Base-by-base conservation (phyloP, 1,140 invertebrate species). In the Adelges cooleyi region DNA sequence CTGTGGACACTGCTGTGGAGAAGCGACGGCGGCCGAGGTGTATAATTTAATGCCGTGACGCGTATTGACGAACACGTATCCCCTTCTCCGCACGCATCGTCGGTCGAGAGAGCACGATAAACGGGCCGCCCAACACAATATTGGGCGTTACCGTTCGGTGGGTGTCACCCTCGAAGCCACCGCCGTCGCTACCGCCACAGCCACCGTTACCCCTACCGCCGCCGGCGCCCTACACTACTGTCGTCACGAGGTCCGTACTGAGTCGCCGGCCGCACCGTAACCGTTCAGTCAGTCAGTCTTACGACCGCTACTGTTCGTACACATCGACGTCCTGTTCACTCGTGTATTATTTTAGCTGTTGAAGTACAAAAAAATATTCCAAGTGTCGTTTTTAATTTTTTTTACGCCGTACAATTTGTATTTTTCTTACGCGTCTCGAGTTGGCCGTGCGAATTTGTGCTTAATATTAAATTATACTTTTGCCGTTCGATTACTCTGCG, bases 111-210 rank as follows among this genome's bases (percentile, higher is more conserved):
- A n/a, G n/a, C n/a, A n/a, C n/a, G n/a, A n/a, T n/a, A n/a, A 40
- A 25, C 54, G 54, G 54, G 42, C 25, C 42, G 56, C 23, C 42
- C 23, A 6, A 25, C 42, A 29, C 40, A 22, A 33, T n/a, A 44
- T 40, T 25, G 56, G 56, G 56, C 56, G 56, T 62, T 42, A 42
- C 42, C 25, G 23, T 23, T 22, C 36, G 29, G 52, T 40, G 33
- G 36, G 49, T 5, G 1, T 23, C 49, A 22, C 13, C 10, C 49
- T 10, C 36, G 38, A 44, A 40, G 56, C 27, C 56, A 29, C 25
- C 27, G 56, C 25, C 18, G 18, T n/a, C 15, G 15, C 40, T 17
- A 40, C 56, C 11, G 44, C 44, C 23, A 13, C 42, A 2, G 56
- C 42, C 23, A 11, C 11, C 11, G 11, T 11, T 11, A 5, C 29